Percentiles rank a stretch among this genome's conserved stretches.
These are phyloP conservation scores for Grammomys surdaster DNA, from an alignment of 2,113 vertebrate species.

Conservation along the genomic window DNA sequence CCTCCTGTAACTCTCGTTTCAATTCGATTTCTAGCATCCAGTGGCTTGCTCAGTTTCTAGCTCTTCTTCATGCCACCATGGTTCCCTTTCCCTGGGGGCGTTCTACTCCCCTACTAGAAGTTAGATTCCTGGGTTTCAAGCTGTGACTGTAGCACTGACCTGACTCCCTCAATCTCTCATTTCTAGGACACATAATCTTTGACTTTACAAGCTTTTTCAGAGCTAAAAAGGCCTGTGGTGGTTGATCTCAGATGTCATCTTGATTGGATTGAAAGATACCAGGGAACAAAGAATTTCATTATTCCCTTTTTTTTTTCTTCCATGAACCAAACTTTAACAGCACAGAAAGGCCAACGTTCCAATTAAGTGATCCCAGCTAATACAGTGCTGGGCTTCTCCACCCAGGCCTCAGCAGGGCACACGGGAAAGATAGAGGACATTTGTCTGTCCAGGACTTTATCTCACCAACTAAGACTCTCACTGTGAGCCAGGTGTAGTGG, in stretches of 20 bases:
- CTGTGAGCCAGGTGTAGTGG: background rate
- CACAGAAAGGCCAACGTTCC: background rate
- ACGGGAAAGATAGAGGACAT: background rate
- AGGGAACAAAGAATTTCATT: background rate
- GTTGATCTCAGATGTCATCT: background rate
- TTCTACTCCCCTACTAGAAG: background rate
- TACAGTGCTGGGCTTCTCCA: too few species aligned
- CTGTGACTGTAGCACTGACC: rapidly evolving
- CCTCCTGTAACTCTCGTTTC: background rate
- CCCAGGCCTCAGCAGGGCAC: too few species aligned
- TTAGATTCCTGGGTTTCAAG: background rate
- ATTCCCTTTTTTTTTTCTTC: background rate
- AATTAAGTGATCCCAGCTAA: background rate
- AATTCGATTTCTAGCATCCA: background rate
- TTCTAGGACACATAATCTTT: too few species aligned
- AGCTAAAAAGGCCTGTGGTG: background rate
- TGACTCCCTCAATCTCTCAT: background rate
- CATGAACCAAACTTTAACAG: background rate
- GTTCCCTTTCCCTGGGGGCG: background rate
- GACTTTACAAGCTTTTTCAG: background rate
- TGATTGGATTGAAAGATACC: background rate
- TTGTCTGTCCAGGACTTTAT: background rate
- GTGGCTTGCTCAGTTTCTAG: background rate
- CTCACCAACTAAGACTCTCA: background rate
- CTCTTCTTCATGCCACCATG: background rate